Base-by-base conservation (phyloP, 2,113 vertebrate genomes). In the Microcebus ravelobensis region DNA sequence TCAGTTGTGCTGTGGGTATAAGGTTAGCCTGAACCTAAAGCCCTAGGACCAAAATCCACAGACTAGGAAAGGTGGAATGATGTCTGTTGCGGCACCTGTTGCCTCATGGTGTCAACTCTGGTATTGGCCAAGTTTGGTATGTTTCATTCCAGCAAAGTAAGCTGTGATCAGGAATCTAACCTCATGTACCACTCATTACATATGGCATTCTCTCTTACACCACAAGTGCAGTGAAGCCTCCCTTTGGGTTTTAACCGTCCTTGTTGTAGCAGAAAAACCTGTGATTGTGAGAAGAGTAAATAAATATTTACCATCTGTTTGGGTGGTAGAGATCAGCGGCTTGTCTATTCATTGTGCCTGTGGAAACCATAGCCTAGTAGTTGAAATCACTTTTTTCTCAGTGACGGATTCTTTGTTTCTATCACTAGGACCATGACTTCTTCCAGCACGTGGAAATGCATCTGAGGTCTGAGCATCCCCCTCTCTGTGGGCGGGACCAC, bases 401-500 rank as follows among this genome's bases (percentile, higher is more conserved):
- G 80, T 94, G n/a, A 95, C 25, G 10, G 5, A 74, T 61, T 85
- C 18, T 92, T 76, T 92, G 13, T 90, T 94, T 96, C 0, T 97
- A 61, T 95, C 12, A 9, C 29, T 96, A 99, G 99, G 99, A 99
- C 94, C 99, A 99, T 0, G 99, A 99, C 98, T 99, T 99, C 98
- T 99, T 99, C 98, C 99, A 99, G 96, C 99, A 99, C 1, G 99
- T 99, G 70, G 99, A 99, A 98, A 99, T 99, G 99, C 99, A 99
- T 73, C 99, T 99, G 93, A 98, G 99, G 23, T 99, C 99, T 0
- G 99, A 99, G 98, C 99, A 99, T 87, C 99, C 99, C 11, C 99
- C 99, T 27, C 98, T 99, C 65, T 99, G 99, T 83, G 99, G 99
- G 5, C 98, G 99, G 92, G 99, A 99, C 97, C 99, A 99, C 88